phyloP scores from a whole-genome alignment of 2,888 invertebrate species.

The Drosophila mettleri region DNA sequence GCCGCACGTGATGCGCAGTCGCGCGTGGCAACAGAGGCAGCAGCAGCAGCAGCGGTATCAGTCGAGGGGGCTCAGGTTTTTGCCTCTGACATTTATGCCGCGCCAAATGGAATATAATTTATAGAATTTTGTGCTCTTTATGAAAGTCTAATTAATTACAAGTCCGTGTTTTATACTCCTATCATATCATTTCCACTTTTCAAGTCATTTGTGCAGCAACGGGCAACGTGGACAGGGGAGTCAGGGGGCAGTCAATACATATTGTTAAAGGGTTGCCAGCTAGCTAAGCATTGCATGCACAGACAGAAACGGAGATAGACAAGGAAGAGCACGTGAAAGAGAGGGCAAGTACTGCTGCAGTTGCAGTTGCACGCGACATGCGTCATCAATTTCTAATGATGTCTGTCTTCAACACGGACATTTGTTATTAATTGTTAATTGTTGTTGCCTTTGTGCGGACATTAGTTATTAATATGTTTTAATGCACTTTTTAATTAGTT shows the following conservation, averaged over 20 bases:
- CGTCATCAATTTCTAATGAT: conserved; percentile 81
- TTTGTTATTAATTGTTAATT: conserved; percentile 54
- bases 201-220: conserved; percentile 30
- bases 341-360: conserved; percentile 21
- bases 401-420: conserved; percentile 64
- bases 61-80: conserved; percentile 6
- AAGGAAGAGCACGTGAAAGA: neutral
- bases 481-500: conserved; percentile 51
- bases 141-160: conserved; percentile 79
- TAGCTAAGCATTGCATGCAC: conserved; percentile 45
- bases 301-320: neutral
- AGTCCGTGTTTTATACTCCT: conserved; percentile 52
- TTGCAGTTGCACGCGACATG: conserved; percentile 77
- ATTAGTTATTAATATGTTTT: conserved; percentile 63
- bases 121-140: conserved; percentile 81
- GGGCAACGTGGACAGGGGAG: neutral
- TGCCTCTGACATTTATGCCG: conserved; percentile 69
- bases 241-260: conserved; percentile 5
- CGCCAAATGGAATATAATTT: conserved; percentile 72
- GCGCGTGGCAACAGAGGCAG: conserved; percentile 55
- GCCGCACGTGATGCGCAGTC: conserved; percentile 75
- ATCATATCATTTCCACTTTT: conserved; percentile 52
- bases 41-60: conserved; percentile 15
- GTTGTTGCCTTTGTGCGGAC: conserved; percentile 48
- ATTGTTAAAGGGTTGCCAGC: conserved; percentile 54